These are phyloP conservation scores for Nephrotoma flavescens DNA, from an alignment of 2,888 invertebrate species.

Conservation along the genomic window DNA sequence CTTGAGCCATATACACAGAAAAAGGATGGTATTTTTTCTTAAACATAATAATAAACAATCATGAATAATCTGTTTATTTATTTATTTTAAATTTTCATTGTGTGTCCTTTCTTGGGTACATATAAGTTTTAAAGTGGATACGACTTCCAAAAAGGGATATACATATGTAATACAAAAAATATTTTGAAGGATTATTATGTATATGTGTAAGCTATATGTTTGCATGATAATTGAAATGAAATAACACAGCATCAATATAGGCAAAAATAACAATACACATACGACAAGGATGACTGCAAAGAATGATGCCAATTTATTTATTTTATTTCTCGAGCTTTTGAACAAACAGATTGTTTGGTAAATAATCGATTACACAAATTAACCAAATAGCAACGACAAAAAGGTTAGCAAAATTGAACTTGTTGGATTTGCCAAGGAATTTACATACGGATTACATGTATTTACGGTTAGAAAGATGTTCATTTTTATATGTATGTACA, in stretches of 20 bases:
- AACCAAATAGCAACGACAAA: not conserved
- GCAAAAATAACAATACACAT: not conserved
- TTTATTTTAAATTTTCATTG: not conserved
- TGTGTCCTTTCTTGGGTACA: not conserved
- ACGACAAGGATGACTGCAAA: not conserved
- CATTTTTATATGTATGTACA: not conserved
- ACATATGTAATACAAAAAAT: not conserved
- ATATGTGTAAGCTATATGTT: not conserved
- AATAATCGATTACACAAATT: not conserved
- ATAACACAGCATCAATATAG: not conserved
- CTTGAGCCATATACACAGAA: not conserved
- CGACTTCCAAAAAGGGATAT: not conserved
- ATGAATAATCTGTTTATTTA: not conserved
- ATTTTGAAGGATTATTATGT: not conserved
- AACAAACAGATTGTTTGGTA: not conserved
- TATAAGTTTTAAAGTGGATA: not conserved
- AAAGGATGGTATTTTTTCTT: not conserved
- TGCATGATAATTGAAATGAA: not conserved
- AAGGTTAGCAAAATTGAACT: not conserved
- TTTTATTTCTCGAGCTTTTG: not conserved
- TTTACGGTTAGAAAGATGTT: not conserved
- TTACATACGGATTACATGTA: not conserved
- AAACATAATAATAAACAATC: not conserved
- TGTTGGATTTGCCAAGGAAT: not conserved
- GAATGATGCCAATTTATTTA: not conserved